Evolutionary conservation across 2,113 vertebrate genomes (phyloP).

Genomic region (Anoura caudifer): DNA sequence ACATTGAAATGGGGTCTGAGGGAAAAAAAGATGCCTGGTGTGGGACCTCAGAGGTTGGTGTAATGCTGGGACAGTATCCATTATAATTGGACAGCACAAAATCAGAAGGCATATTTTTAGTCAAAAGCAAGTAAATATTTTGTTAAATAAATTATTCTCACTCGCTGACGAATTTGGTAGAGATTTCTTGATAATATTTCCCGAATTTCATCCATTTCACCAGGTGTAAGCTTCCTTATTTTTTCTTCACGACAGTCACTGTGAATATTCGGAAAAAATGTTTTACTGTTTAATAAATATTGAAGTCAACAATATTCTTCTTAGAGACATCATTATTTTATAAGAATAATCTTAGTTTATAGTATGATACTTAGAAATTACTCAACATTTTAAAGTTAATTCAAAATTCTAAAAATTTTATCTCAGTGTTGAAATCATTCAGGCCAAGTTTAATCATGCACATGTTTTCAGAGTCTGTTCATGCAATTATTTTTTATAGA

Average conservation of each 20-base stretch:
- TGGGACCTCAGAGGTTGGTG: rapidly evolving
- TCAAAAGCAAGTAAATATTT: slow-evolving; percentile 35
- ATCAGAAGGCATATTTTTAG: background rate
- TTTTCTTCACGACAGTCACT: slow-evolving; percentile 84
- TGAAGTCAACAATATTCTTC: background rate
- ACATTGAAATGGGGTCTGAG: background rate
- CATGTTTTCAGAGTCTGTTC: background rate
- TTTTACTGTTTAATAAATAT: slow-evolving; percentile 13
- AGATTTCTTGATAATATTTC: slow-evolving; percentile 96
- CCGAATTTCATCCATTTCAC: slow-evolving; percentile 91
- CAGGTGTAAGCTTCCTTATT: slow-evolving; percentile 84
- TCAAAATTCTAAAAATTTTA: background rate
- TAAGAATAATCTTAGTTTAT: background rate
- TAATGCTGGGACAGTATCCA: rapidly evolving
- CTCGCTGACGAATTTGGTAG: slow-evolving; percentile 95
- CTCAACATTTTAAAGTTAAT: slow-evolving; percentile 5
- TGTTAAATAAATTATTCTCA: slow-evolving; percentile 79
- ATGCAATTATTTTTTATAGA: background rate
- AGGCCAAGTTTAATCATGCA: background rate
- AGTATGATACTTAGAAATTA: background rate
- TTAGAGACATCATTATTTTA: background rate
- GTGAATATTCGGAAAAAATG: slow-evolving; percentile 49
- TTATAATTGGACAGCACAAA: background rate
- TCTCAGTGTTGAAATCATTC: background rate
- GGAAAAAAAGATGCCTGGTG: too few species aligned